Conservation (phyloP, 2,888 invertebrate species). For the Orthonychiurus folsomi region DNA sequence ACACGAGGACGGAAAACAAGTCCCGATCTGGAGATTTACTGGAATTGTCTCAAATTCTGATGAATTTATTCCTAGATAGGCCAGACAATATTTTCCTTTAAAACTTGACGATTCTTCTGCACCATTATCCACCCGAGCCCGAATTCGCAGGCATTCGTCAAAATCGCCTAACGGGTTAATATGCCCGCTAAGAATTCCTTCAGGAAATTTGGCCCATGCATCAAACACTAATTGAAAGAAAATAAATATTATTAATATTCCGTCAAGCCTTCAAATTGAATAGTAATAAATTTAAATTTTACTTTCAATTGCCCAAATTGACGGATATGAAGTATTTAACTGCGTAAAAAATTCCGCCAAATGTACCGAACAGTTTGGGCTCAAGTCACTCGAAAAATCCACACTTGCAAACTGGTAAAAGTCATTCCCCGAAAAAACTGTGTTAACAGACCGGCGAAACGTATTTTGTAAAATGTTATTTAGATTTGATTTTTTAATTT, state of each 20-base stretch:
- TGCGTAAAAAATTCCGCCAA: background rate
- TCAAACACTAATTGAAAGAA: constrained; percentile 26
- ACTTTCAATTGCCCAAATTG: background rate
- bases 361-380: background rate
- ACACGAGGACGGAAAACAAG: background rate
- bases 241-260: constrained; percentile 2
- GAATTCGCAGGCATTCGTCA: constrained; percentile 29
- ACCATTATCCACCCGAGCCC: background rate
- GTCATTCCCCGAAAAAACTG: too few relatives aligned
- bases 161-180: constrained; percentile 31
- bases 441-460: too few relatives aligned
- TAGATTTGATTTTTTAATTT: too few relatives aligned
- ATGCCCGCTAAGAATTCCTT: constrained; percentile 34
- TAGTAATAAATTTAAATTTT: background rate
- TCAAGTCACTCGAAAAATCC: background rate
- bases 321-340: background rate
- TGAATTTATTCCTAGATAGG: background rate
- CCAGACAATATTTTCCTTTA: background rate
- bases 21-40: background rate
- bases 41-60: background rate
- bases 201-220: constrained; percentile 35
- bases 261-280: background rate
- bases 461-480: too few relatives aligned
- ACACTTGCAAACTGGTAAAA: too few relatives aligned
- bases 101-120: background rate